Conservation (phyloP, 1,140 invertebrate genomes). For the Parapsyche elsis region DNA sequence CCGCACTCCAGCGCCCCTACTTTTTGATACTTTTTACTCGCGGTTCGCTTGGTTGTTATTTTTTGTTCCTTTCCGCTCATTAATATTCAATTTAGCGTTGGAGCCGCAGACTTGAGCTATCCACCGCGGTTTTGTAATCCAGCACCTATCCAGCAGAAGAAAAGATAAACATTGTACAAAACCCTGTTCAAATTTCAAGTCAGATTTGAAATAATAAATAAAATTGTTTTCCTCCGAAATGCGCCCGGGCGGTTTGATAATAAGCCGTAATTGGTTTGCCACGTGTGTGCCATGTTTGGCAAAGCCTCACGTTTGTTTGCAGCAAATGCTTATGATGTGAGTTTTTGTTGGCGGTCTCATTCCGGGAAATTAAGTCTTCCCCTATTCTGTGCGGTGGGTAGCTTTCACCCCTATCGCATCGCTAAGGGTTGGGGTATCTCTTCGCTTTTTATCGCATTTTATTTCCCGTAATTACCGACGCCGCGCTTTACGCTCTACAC, state of each 20-base stretch:
- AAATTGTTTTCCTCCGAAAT: no score
- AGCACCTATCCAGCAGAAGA: not conserved
- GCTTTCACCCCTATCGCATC: slow-evolving; percentile 13
- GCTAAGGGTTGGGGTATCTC: slow-evolving; percentile 20
- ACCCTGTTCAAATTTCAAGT: no score
- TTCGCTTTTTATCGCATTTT: slow-evolving; percentile 48
- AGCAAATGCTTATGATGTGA: slow-evolving; percentile 24
- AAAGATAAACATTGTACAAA: not conserved
- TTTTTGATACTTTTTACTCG: slow-evolving; percentile 19
- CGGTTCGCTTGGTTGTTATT: slow-evolving; percentile 25
- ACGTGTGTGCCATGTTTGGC: not conserved
- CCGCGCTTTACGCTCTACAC: slow-evolving; percentile 31
- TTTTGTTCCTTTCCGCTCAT: slow-evolving; percentile 29
- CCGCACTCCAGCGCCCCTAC: not conserved
- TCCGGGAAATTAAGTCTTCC: slow-evolving; percentile 20
- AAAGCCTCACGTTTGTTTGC: not conserved
- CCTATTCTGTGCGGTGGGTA: not conserved
- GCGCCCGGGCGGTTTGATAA: no score
- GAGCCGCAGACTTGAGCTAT: slow-evolving; percentile 2
- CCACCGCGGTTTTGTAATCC: not conserved
- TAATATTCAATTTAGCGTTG: slow-evolving; percentile 42
- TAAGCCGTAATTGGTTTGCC: slow-evolving; percentile 5
- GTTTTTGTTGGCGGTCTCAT: slow-evolving; percentile 25
- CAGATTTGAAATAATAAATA: no score
- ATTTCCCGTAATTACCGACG: slow-evolving; percentile 46